Evolutionary conservation across 2,113 vertebrate genomes (phyloP), one percentile per base, ranked within the genome.

Genomic region (Centrocercus urophasianus): DNA sequence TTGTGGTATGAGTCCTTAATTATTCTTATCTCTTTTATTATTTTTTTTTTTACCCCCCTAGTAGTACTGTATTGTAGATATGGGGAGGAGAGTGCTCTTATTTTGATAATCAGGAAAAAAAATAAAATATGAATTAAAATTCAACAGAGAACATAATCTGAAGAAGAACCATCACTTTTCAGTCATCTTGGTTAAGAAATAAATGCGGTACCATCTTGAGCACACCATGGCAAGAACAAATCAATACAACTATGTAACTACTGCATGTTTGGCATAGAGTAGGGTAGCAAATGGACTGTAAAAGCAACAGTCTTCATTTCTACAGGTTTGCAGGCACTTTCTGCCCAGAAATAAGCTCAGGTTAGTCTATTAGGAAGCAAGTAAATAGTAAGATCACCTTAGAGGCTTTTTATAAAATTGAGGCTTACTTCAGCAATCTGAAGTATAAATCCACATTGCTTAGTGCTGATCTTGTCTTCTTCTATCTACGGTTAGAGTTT

Each of bases 391-490:
- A 93, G 79, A 95, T 79, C 61, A 45, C 45, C 86, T 90, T 43
- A 69, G 77, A 78, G 50, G 73, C 73, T 88, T 94, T 93, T 91
- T 83, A 81, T 83, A 86, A 96, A 95, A 90, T 24, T 57, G 86
- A 91, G 42, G 69, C 66, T 88, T 66, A 34, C 18, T 66, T 96
- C 94, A 96, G 95, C 93, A 95, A 76, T 91, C 83, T 95, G 95
- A 96, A 96, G 96, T 95, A 96, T 97, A 96, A 97, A 95, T 78
- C 63, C 76, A 32, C 76, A 91, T 65, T 82, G 21, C 88, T 93
- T 65, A 36, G 88, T 95, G 88, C 94, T 83, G 93, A 81, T 93
- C 88, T 90, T 84, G 83, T 86, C 83, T 71, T 90, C 66, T 86
- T 91, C 95, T 95, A 76, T 95, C 80, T 95, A 73, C 93, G 94